A percentile compares a stretch with the other conserved stretches of the same genome.
Conservation (phyloP, 2,888 invertebrate species). For the Oligia strigilis region DNA sequence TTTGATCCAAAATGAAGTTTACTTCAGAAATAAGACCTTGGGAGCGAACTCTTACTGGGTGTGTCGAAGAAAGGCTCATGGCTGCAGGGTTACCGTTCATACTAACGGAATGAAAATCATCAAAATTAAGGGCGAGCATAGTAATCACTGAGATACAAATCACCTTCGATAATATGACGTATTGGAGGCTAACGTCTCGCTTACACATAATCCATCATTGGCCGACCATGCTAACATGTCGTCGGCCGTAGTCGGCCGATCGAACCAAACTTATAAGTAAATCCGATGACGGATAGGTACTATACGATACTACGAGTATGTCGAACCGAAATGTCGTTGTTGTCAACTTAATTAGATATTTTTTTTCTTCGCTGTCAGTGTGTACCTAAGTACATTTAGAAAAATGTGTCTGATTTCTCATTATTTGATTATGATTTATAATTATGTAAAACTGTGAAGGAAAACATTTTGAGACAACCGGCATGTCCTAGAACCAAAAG, state of each 20-base stretch:
- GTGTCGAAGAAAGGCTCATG: conserved; percentile 54
- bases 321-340: neutral
- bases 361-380: neutral
- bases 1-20: conserved; percentile 33
- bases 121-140: conserved; percentile 58
- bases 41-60: conserved; percentile 63
- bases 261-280: neutral
- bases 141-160: conserved; percentile 44
- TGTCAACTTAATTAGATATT: too few relatives aligned
- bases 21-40: conserved; percentile 43
- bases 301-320: neutral
- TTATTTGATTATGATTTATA: neutral
- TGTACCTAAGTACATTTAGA: too few relatives aligned
- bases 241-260: neutral
- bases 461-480: neutral
- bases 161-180: neutral
- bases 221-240: too few relatives aligned
- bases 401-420: neutral
- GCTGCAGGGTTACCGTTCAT: conserved; percentile 69
- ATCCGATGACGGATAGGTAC: neutral
- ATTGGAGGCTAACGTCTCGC: neutral
- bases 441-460: neutral
- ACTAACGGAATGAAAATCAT: conserved; percentile 59
- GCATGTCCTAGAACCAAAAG: neutral
- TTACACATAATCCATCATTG: neutral